Conservation (phyloP, 1,140 invertebrate species). For the Drosophila melanogaster region Release_6_plus_ISO1_MT NT_033777.3:18214501-18215000, state of each 20-base stretch:
- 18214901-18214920: constrained; percentile 51
- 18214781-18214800: constrained; percentile 63
- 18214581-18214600: neutral
- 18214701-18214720: neutral
- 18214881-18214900: constrained; percentile 19
- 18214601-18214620: neutral
- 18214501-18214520: constrained; percentile 83
- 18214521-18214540: constrained; percentile 67
- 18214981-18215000: constrained; percentile 10
- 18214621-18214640: too few relatives aligned
- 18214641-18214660: neutral
- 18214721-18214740: constrained; percentile 1
- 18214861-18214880: constrained; percentile 19
- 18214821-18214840: constrained; percentile 44
- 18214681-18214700: constrained; percentile 1
- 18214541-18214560: constrained; percentile 65
- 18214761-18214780: constrained; percentile 42
- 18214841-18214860: constrained; percentile 34
- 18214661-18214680: neutral
- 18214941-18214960: constrained; percentile 41
- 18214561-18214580: constrained; percentile 32
- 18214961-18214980: constrained; percentile 24
- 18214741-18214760: constrained; percentile 1
- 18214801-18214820: constrained; percentile 34
- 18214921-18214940: constrained; percentile 51